Conservation (phyloP, 1,140 invertebrate species). For the Calycopis cecrops region DNA sequence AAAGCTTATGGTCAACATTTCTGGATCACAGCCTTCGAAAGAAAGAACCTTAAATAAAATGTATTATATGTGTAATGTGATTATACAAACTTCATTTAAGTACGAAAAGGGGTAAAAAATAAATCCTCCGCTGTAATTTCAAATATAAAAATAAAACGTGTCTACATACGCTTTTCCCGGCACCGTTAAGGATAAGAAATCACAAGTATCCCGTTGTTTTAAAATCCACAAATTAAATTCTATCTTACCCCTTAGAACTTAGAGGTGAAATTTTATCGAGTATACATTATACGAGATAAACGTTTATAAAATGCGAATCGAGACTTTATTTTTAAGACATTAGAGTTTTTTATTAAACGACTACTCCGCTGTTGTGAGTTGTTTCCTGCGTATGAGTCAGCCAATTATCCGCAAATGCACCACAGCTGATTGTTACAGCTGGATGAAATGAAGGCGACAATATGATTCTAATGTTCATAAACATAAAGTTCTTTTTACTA, state of each 20-base stretch:
- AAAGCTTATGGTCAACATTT: no score
- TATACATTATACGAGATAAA: neutral
- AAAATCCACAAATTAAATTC: neutral
- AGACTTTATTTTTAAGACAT: neutral
- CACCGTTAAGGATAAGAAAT: neutral
- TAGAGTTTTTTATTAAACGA: neutral
- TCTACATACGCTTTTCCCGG: neutral
- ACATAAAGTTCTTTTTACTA: no score
- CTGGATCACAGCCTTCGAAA: no score
- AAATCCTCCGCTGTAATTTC: no score
- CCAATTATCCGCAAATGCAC: conserved; percentile 5
- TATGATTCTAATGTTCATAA: no score
- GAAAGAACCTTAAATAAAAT: no score
- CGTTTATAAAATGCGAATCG: neutral
- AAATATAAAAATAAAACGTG: no score
- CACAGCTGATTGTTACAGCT: conserved; percentile 1
- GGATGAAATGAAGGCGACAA: no score
- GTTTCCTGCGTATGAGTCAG: conserved; percentile 4
- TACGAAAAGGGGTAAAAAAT: no score
- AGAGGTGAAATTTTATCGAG: neutral
- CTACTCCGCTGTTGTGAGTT: neutral
- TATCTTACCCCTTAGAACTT: neutral
- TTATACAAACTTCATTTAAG: no score
- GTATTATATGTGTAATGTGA: no score
- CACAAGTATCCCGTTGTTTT: conserved; percentile 2